Evolutionary conservation across 2,888 invertebrate species (phyloP), one percentile per base, ranked within the genome.

Genomic region (Teinopalpus imperialis): DNA sequence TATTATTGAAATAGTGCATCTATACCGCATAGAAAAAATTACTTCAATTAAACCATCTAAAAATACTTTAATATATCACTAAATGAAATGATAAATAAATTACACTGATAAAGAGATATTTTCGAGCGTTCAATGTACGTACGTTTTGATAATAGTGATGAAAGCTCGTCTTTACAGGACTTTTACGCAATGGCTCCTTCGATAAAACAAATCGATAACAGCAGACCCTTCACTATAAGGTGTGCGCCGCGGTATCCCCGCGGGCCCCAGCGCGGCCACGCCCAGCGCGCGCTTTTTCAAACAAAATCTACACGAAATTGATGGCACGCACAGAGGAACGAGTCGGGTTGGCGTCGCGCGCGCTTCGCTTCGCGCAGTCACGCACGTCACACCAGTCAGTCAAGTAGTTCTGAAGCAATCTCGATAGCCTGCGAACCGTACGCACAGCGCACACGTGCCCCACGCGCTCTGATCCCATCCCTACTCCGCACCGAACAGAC

Each of bases 231-330:
- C 76, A 74, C 70, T 72, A n/a, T n/a, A 74, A 68, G 61, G 37
- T 37, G 37, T 37, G 66, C 63, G 66, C 61, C 59, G 60, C 54
- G 66, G 61, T 68, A 79, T 76, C 81, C 80, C 81, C 77, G 71
- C 78, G 70, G 75, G 76, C 80, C 76, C 59, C 76, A 65, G 59
- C 56, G 57, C 51, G 65, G 74, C 81, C 81, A 82, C 82, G 82
- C 82, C 82, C 82, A 81, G 74, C 72, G 76, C 69, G 82, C 81
- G 81, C 81, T 80, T 78, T 81, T 73, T 79, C 74, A 68, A 76
- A 80, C 76, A 76, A 75, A 76, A 77, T 79, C 72, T 64, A 71
- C 72, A 78, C 69, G 75, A 78, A 77, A 79, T 78, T 73, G 72
- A 71, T n/a, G n/a, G n/a, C n/a, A n/a, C 73, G 76, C 71, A 69